Evolutionary conservation across 2,113 vertebrate genomes (phyloP), one percentile per base, ranked within the genome.

Genomic region (Glareola pratincola): DNA sequence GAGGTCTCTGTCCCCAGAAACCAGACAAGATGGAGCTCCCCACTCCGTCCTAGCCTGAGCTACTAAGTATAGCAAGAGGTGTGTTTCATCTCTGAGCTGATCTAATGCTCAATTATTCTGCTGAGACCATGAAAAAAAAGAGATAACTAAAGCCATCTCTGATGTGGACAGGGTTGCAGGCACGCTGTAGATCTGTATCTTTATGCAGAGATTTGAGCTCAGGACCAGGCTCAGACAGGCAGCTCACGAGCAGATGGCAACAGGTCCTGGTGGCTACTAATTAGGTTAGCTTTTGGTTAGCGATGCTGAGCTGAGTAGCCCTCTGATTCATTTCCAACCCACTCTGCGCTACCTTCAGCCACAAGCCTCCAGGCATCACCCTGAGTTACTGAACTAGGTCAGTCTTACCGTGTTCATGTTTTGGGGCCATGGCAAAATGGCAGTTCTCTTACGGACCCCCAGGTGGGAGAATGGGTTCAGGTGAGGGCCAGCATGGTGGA

Each of bases 381-480:
- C 43, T 23, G 86, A 64, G 66, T 14, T 50, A 12, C 53, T 10
- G 14, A 66, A 2, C 57, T 34, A 27, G 36, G 54, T 14, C 83
- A 59, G 32, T 1, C 14, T 39, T 4, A 26, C 0, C 0, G 19
- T 1, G 24, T 6, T 34, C 39, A 10, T 22, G 29, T 5, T 45
- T 26, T 12, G 4, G 26, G 77, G 51, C 66, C 26, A 2, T 21
- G 39, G 36, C 57, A 60, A 45, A 54, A 50, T 1, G 6, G 39
- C 45, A 29, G 21, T 2, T 76, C 21, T n/a, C 34, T 10, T 22
- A 7, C 0, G 1, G 53, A 39, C 23, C 9, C 18, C 37, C 5
- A 22, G 50, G 36, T 19, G 4, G 34, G 50, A 77, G 47, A 36
- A 34, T 0, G 2, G 83, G 79, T 62, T 80, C 9, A 1, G 67